Conservation (phyloP, 1,140 invertebrate species). For the Luehdorfia chinensis region DNA sequence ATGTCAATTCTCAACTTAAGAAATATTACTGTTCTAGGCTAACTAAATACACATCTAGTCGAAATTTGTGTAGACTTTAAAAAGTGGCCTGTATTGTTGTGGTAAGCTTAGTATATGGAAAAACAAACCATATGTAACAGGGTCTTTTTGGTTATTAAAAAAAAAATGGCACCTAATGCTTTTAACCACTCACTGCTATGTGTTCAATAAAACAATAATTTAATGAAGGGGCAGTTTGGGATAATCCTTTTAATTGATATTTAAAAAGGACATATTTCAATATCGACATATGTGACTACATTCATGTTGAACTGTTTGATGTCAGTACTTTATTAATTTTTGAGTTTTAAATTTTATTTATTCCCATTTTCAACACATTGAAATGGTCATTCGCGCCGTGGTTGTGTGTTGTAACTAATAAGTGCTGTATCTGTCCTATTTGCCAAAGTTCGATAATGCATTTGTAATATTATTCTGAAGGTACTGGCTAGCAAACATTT, state of each 20-base stretch:
- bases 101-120: conserved; percentile 21
- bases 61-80: conserved; percentile 5
- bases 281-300: too few relatives aligned
- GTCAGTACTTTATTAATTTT: conserved; percentile 43
- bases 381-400: conserved; percentile 27
- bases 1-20: too few relatives aligned
- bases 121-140: conserved; percentile 44
- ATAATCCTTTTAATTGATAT: conserved; percentile 61
- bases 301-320: conserved; percentile 31
- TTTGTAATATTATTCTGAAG: conserved; percentile 54
- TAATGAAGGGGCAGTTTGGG: conserved; percentile 36
- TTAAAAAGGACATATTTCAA: conserved; percentile 32
- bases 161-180: conserved; percentile 54
- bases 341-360: conserved; percentile 53
- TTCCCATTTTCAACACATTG: conserved; percentile 37
- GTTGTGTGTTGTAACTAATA: conserved; percentile 33
- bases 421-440: conserved; percentile 39
- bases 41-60: neutral
- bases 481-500: conserved; percentile 53
- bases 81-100: conserved; percentile 21
- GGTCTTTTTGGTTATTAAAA: conserved; percentile 63
- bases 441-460: conserved; percentile 67
- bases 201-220: conserved; percentile 43
- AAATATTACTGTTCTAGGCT: too few relatives aligned
- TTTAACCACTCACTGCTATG: conserved; percentile 34